These are phyloP conservation scores for Matsumyia berberina DNA, from an alignment of 2,888 invertebrate genomes.

Conservation along the genomic window DNA sequence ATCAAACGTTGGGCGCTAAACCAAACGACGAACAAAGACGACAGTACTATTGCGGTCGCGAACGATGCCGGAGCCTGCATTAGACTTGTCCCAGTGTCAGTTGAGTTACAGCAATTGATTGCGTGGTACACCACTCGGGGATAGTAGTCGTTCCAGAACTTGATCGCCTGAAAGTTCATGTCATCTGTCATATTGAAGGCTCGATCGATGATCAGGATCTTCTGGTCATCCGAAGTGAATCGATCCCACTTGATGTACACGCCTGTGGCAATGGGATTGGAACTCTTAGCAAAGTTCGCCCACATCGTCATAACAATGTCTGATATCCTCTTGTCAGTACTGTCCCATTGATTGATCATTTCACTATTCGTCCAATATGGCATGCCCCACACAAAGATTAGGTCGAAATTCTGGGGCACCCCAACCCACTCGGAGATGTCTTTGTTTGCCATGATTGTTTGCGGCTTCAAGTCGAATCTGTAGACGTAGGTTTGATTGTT, in stretches of 20 bases:
- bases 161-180: constrained; percentile 90
- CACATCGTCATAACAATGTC: constrained; percentile 93
- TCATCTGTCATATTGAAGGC: constrained; percentile 91
- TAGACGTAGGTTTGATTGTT: constrained; percentile 88
- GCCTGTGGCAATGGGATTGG: constrained; percentile 89
- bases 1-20: constrained; percentile 6
- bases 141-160: constrained; percentile 94
- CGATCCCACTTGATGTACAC: constrained; percentile 91
- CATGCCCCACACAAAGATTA: constrained; percentile 92
- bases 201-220: constrained; percentile 90
- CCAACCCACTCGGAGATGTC: constrained; percentile 91
- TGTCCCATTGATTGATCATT: constrained; percentile 89
- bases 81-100: constrained; percentile 77
- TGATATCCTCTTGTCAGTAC: constrained; percentile 90
- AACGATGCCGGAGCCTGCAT: not conserved
- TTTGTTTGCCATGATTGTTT: constrained; percentile 87
- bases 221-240: constrained; percentile 88
- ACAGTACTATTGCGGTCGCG: not conserved
- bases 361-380: constrained; percentile 88
- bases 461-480: constrained; percentile 90
- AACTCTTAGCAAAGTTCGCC: constrained; percentile 91
- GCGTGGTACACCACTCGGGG: constrained; percentile 90
- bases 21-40: constrained; percentile 26
- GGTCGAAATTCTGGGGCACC: constrained; percentile 92
- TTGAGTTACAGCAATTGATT: constrained; percentile 90